A percentile compares a stretch with the other conserved stretches of the same genome.
Conservation (phyloP, 2,797 vertebrate genomes). For the Scleropages formosus region DNA sequence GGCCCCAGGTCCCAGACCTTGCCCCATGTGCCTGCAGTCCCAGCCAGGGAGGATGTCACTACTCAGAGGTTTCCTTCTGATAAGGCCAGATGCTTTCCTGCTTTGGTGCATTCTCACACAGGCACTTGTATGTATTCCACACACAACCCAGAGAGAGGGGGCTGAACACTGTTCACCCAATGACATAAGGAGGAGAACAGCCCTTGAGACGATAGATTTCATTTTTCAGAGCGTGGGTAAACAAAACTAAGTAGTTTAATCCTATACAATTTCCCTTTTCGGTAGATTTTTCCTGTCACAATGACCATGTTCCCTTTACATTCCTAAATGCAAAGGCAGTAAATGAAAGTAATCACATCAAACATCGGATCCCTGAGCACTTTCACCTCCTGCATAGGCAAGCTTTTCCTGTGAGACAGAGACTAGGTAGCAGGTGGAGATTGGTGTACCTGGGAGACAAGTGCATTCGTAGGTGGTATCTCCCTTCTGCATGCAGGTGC, state of each 20-base stretch:
- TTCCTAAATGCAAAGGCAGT: too few species aligned
- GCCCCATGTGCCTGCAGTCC: slow-evolving; percentile 32
- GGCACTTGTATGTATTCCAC: background rate
- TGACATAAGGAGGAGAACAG: background rate
- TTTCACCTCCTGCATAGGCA: background rate
- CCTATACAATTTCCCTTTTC: background rate
- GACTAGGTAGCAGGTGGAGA: background rate
- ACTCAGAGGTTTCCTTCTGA: slow-evolving; percentile 36
- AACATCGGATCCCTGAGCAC: background rate
- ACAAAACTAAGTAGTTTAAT: background rate
- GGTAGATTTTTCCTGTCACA: background rate
- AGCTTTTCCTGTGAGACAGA: background rate
- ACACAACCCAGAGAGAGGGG: background rate
- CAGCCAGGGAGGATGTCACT: slow-evolving; percentile 37
- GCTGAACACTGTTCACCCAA: background rate
- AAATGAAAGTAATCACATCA: background rate
- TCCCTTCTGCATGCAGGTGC: slow-evolving; percentile 89
- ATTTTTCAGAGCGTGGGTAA: background rate
- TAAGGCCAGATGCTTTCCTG: slow-evolving; percentile 28
- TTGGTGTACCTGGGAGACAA: slow-evolving; percentile 83
- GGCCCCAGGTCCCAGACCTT: background rate
- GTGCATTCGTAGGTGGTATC: slow-evolving; percentile 84
- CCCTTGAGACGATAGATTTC: background rate
- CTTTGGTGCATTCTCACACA: slow-evolving; percentile 22
- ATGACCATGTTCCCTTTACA: too few species aligned